Percentiles rank a stretch among this genome's conserved stretches.
These are phyloP conservation scores for Drosophila subpulchrella DNA, from an alignment of 1,140 invertebrate species.

Conservation along the genomic window DNA sequence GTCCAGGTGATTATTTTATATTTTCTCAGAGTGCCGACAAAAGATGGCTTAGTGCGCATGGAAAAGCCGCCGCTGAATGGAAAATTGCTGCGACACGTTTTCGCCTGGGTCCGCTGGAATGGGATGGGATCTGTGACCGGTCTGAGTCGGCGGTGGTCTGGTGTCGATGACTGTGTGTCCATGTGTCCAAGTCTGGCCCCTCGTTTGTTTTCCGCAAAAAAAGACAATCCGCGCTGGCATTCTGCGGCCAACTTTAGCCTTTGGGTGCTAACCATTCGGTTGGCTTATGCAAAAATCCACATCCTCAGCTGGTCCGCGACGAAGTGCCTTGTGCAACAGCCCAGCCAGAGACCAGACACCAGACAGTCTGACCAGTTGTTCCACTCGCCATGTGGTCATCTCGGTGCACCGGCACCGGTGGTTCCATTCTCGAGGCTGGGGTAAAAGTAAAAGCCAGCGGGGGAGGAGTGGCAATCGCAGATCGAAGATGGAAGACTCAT, in stretches of 20 bases:
- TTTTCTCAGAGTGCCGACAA: slow-evolving; percentile 23
- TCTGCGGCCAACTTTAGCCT: slow-evolving; percentile 75
- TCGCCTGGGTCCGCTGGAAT: slow-evolving; percentile 50
- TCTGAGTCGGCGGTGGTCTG: slow-evolving; percentile 23
- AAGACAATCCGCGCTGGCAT: slow-evolving; percentile 42
- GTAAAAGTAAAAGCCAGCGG: slow-evolving; percentile 64
- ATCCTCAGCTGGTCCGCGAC: slow-evolving; percentile 21
- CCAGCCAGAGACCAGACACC: not conserved
- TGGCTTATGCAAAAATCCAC: slow-evolving; percentile 66
- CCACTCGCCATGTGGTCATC: slow-evolving; percentile 48
- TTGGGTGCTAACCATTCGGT: slow-evolving; percentile 62
- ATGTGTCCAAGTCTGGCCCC: slow-evolving; percentile 22
- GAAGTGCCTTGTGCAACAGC: slow-evolving; percentile 53
- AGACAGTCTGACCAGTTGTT: slow-evolving; percentile 26
- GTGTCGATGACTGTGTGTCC: slow-evolving; percentile 44
- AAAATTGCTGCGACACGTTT: slow-evolving; percentile 78
- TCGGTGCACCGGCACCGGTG: slow-evolving; percentile 9
- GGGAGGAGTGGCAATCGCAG: slow-evolving; percentile 29
- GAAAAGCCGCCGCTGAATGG: slow-evolving; percentile 70
- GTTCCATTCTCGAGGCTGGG: slow-evolving; percentile 27
- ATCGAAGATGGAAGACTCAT: slow-evolving; percentile 20
- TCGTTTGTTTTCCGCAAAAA: slow-evolving; percentile 50
- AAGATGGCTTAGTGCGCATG: slow-evolving; percentile 46
- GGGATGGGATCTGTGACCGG: slow-evolving; percentile 31
- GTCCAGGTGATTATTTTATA: not conserved